These are phyloP conservation scores for Papilio glaucus DNA, from an alignment of 1,140 invertebrate species.

Conservation along the genomic window DNA sequence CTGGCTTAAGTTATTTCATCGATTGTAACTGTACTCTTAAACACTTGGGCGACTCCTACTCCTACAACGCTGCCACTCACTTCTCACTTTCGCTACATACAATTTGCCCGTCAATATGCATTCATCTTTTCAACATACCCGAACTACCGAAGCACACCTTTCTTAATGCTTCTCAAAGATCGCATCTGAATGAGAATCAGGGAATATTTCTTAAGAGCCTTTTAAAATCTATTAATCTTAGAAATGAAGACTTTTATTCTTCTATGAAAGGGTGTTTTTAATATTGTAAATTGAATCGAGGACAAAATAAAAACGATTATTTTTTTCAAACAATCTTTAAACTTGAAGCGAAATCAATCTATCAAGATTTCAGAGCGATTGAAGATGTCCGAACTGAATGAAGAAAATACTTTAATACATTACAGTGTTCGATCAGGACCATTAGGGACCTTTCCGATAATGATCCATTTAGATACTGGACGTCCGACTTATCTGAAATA, in stretches of 20 bases:
- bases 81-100: too few species aligned
- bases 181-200: too few species aligned
- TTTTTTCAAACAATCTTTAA: constrained; percentile 9
- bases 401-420: constrained; percentile 37
- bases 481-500: constrained; percentile 33
- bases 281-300: background rate
- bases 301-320: constrained; percentile 3
- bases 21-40: too few species aligned
- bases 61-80: too few species aligned
- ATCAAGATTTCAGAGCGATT: constrained; percentile 35
- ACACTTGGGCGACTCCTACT: too few species aligned
- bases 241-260: background rate
- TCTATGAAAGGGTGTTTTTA: background rate
- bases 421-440: constrained; percentile 36
- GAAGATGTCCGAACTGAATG: constrained; percentile 31
- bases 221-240: background rate
- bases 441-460: constrained; percentile 38
- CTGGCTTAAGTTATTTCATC: too few species aligned
- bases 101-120: too few species aligned
- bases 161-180: too few species aligned
- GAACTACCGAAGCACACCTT: too few species aligned
- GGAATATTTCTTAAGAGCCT: constrained; percentile 42
- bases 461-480: constrained; percentile 34
- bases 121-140: too few species aligned
- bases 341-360: constrained; percentile 29